phyloP scores from a whole-genome alignment of 2,797 vertebrate genomes.

The Sebastolobus alascanus region DNA sequence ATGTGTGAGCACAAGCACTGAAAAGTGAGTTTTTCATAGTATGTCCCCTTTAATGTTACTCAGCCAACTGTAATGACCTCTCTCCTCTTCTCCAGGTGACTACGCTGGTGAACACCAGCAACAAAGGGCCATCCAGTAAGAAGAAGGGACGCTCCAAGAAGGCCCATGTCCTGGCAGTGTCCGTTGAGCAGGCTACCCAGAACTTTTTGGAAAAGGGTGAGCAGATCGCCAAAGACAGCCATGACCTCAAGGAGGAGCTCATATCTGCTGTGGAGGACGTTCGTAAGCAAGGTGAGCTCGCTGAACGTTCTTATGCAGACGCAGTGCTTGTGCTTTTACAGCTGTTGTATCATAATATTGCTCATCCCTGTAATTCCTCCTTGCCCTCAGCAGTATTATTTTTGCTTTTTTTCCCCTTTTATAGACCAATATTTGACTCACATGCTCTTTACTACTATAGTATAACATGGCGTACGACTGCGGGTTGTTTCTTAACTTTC shows the following conservation, averaged over 20 bases:
- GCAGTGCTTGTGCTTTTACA: neutral
- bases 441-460: neutral
- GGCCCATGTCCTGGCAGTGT: slow-evolving; percentile 97
- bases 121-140: slow-evolving; percentile 97
- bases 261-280: slow-evolving; percentile 97
- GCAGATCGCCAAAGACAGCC: slow-evolving; percentile 98
- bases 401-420: slow-evolving; percentile 7
- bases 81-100: slow-evolving; percentile 88
- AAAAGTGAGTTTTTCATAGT: too few species aligned
- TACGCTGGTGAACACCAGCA: slow-evolving; percentile 98
- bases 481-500: slow-evolving; percentile 5
- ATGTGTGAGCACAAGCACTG: too few species aligned
- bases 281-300: slow-evolving; percentile 93
- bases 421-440: neutral
- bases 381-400: neutral
- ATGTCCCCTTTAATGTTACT: neutral
- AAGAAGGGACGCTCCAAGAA: slow-evolving; percentile 99
- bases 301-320: neutral
- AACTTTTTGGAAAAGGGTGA: slow-evolving; percentile 99
- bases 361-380: neutral
- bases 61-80: neutral
- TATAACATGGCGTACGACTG: neutral
- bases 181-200: slow-evolving; percentile 97
- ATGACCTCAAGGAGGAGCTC: slow-evolving; percentile 97
- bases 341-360: neutral